These are phyloP conservation scores for Labia minor DNA, from an alignment of 2,888 invertebrate genomes.

Conservation along the genomic window DNA sequence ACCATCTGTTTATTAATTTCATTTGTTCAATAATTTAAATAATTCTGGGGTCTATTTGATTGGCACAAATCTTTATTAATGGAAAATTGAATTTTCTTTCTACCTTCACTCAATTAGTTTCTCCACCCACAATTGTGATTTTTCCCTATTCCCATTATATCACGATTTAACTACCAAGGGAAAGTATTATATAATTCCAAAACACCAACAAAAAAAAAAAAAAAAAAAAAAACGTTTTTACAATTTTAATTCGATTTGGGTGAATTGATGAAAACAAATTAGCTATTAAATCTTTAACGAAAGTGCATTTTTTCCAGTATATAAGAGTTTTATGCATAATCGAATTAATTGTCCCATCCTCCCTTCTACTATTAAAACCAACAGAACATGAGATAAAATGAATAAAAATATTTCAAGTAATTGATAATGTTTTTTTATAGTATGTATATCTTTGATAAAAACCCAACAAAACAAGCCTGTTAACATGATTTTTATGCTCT, in stretches of 20 bases:
- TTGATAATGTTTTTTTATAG: background rate
- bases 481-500: no score
- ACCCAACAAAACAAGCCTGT: no score
- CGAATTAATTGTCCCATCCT: background rate
- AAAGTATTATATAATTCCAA: background rate
- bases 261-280: slow-evolving; percentile 13
- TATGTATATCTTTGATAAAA: no score
- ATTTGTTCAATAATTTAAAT: no score
- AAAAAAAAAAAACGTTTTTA: background rate
- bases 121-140: no score
- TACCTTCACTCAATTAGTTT: no score
- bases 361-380: background rate
- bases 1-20: no score
- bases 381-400: background rate
- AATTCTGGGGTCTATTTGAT: no score
- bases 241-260: slow-evolving; percentile 2
- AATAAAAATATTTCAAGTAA: background rate
- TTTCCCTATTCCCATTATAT: no score
- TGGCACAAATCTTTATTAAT: no score
- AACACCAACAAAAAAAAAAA: background rate
- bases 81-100: no score
- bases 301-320: background rate
- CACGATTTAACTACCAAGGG: background rate
- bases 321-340: background rate
- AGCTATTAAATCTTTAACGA: slow-evolving; percentile 13